A percentile compares a stretch with the other conserved stretches of the same genome.
Evolutionary conservation across 2,797 vertebrate genomes (phyloP).

Genomic region (Pelobates cultripes): DNA sequence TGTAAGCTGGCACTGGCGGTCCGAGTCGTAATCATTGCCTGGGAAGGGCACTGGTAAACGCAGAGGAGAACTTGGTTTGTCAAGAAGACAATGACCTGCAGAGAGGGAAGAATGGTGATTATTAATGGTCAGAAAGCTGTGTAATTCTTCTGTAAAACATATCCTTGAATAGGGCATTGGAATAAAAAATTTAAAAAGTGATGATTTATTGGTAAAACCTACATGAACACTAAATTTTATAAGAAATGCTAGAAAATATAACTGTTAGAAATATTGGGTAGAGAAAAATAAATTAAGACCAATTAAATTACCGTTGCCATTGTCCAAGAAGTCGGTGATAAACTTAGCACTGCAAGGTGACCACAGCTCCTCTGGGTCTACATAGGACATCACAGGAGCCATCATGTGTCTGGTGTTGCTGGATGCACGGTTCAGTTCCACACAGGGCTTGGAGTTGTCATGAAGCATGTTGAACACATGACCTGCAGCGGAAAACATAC

Average conservation of each 20-base stretch:
- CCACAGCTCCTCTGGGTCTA: constrained; percentile 72
- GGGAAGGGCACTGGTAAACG: constrained; percentile 68
- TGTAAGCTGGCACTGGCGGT: constrained; percentile 72
- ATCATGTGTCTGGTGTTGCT: constrained; percentile 64
- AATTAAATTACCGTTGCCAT: constrained; percentile 66
- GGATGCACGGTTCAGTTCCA: constrained; percentile 54
- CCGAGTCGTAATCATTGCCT: constrained; percentile 65
- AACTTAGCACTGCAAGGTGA: constrained; percentile 72
- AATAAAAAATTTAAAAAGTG: not conserved
- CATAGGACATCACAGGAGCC: constrained; percentile 70
- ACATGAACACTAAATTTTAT: too few relatives aligned
- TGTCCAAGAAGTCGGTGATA: constrained; percentile 74
- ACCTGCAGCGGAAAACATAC: constrained; percentile 52
- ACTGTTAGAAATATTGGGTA: too few relatives aligned
- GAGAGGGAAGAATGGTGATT: not conserved
- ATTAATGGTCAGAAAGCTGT: not conserved
- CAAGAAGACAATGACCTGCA: constrained; percentile 71
- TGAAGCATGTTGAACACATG: constrained; percentile 75
- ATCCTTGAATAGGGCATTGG: not conserved
- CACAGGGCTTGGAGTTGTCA: constrained; percentile 68
- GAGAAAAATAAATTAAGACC: not conserved
- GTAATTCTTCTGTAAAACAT: not conserved
- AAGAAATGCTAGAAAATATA: too few relatives aligned
- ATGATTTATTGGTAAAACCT: too few relatives aligned
- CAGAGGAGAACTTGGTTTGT: constrained; percentile 68